Evolutionary conservation across 2,797 vertebrate species (phyloP), one percentile per base, ranked within the genome.

Genomic region (Gorsachius magnificus): DNA sequence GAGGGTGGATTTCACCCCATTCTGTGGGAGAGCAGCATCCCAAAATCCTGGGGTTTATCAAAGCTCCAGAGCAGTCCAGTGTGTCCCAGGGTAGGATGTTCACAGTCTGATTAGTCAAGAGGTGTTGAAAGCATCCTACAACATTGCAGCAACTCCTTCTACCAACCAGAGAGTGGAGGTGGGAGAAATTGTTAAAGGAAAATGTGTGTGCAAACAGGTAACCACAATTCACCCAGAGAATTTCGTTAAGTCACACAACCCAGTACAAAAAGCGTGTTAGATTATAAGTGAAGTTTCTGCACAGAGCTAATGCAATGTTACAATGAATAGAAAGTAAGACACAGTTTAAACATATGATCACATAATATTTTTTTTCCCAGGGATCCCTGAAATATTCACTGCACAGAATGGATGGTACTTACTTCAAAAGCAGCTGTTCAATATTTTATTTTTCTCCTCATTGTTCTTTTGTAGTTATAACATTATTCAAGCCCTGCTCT

Each of bases 211-310:
- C 21, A 41, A 81, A 66, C 22, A 20, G 12, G n/a, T 8, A 24
- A 29, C 29, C 43, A 41, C 26, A 81, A n/a, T 41, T 77, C 16
- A 72, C 9, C 22, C 3, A 25, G 36, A 46, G 4, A 22, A 5
- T 41, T 79, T 17, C 21, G 16, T 33, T 33, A 76, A 33, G 19
- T 68, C 22, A 29, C 5, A 33, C 13, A 76, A 46, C 22, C 7
- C 16, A 60, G 38, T 28, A 28, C 10, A 46, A 15, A 70, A 70
- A 63, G 4, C 1, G 0, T 1, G 2, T 58, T 28, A 29, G 7
- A 41, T 81, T 78, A 33, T 22, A 81, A 43, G 7, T 12, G 16
- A 68, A 29, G 16, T 57, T 83, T 84, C 54, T 75, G 5, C 17
- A 26, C 7, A 31, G 22, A 45, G 11, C 33, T 61, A 22, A 35